Evolutionary conservation across 2,797 vertebrate species (phyloP).

Genomic region (Melanogrammus aeglefinus): DNA sequence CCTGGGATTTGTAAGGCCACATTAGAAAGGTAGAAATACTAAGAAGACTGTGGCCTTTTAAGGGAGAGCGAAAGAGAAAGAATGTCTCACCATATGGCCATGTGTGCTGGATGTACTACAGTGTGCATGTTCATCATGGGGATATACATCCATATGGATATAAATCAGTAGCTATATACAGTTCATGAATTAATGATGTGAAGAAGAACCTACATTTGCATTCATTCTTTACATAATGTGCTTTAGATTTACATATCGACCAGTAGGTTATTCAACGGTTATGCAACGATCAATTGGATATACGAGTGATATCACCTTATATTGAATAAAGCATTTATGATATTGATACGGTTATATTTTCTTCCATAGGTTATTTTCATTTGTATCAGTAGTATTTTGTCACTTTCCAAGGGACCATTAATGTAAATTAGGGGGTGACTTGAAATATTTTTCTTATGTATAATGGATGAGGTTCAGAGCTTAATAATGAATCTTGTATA

Average conservation of each 20-base stretch:
- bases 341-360: not conserved
- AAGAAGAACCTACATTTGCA: not conserved
- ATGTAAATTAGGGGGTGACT: conserved; percentile 49
- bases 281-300: not conserved
- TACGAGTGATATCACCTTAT: not conserved
- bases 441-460: conserved; percentile 58
- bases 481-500: conserved; percentile 46
- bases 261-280: not conserved
- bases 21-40: not conserved
- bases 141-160: not conserved
- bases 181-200: not conserved
- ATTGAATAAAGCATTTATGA: not conserved
- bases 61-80: not conserved
- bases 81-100: not conserved
- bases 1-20: not conserved
- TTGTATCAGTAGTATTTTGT: conserved; percentile 44
- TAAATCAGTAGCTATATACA: conserved; percentile 6
- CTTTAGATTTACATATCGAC: not conserved
- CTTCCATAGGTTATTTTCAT: conserved; percentile 41
- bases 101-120: not conserved
- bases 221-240: not conserved
- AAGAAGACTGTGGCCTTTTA: not conserved
- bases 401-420: conserved; percentile 57
- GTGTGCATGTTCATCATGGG: not conserved
- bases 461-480: conserved; percentile 33